These are phyloP conservation scores for Abscondita cerata DNA, from an alignment of 2,888 invertebrate genomes.

Conservation along the genomic window DNA sequence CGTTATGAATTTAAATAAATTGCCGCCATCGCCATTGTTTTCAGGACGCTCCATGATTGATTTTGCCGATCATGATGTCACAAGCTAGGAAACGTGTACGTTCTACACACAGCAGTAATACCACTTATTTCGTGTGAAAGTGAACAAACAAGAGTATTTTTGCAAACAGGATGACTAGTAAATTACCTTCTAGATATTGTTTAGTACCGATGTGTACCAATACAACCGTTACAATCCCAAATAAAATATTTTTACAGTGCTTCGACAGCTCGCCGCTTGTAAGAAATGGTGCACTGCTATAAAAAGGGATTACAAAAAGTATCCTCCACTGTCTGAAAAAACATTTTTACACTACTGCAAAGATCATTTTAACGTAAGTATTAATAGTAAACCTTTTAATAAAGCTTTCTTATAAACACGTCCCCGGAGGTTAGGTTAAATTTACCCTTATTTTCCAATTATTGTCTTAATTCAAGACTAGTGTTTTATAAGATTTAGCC, in stretches of 20 bases:
- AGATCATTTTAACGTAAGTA: too few relatives aligned
- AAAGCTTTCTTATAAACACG: neutral
- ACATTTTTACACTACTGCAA: too few relatives aligned
- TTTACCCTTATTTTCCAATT: neutral
- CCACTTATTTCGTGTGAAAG: neutral
- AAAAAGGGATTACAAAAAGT: neutral
- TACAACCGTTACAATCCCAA: neutral
- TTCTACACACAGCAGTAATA: neutral
- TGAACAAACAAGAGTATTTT: neutral
- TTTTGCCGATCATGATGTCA: neutral
- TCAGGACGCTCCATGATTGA: neutral
- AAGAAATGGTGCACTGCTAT: neutral
- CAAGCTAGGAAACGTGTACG: neutral
- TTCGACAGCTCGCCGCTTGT: neutral
- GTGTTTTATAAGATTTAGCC: too few relatives aligned
- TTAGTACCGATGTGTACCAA: neutral
- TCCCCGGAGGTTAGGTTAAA: neutral
- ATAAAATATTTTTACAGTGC: neutral
- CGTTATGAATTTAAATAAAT: neutral
- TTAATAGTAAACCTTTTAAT: neutral
- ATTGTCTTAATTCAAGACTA: neutral
- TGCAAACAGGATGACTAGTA: too few relatives aligned
- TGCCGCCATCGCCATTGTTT: neutral
- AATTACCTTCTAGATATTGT: neutral
- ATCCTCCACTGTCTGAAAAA: too few relatives aligned